Conservation (phyloP, 2,797 vertebrate genomes). For the Rhinoraja longicauda region DNA sequence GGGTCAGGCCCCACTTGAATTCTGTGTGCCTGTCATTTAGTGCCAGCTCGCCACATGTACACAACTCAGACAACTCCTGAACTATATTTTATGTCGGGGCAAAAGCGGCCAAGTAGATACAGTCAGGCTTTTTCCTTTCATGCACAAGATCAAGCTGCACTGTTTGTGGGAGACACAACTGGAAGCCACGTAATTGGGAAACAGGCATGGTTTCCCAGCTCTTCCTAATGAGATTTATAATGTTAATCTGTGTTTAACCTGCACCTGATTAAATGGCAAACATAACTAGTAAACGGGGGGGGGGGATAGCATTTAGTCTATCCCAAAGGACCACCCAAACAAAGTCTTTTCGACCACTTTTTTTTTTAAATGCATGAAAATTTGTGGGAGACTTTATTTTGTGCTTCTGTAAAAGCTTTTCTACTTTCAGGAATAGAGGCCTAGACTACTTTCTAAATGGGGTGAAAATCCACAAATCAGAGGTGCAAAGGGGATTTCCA, state of each 20-base stretch:
- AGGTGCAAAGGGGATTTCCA: too few relatives aligned
- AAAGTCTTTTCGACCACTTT: neutral
- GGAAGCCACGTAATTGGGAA: neutral
- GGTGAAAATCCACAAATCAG: too few relatives aligned
- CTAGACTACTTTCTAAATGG: too few relatives aligned
- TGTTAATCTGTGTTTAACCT: neutral
- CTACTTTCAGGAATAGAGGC: neutral
- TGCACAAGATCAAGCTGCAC: neutral
- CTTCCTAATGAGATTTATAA: neutral
- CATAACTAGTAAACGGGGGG: neutral
- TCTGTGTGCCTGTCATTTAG: neutral
- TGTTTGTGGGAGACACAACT: neutral
- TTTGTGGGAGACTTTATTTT: neutral
- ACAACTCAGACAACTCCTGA: neutral
- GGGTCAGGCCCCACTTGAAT: neutral
- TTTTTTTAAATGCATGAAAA: neutral
- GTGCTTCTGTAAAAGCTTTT: neutral
- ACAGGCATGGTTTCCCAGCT: neutral
- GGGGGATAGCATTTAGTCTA: too few relatives aligned
- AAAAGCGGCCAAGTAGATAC: neutral
- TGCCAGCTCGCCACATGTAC: neutral
- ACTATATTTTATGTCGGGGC: neutral
- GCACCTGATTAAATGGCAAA: neutral
- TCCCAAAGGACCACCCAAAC: neutral
- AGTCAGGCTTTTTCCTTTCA: neutral